These are phyloP conservation scores for Myathropa florea DNA, from an alignment of 2,888 invertebrate species.

Conservation along the genomic window DNA sequence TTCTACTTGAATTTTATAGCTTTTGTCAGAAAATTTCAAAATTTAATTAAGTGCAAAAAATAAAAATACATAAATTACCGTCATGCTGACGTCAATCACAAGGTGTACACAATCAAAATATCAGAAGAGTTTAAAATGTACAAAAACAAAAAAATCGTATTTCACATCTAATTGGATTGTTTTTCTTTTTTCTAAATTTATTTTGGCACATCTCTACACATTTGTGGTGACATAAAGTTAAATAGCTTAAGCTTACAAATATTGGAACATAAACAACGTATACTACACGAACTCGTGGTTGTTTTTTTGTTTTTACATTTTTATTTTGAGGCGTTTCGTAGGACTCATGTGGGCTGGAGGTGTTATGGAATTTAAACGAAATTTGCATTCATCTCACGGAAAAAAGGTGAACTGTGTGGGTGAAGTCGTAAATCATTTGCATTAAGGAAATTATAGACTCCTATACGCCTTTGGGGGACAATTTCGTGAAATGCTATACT, in stretches of 20 bases:
- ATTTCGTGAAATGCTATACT: neutral
- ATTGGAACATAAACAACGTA: conserved; percentile 14
- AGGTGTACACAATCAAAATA: conserved; percentile 8
- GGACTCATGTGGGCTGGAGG: neutral
- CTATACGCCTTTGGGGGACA: neutral
- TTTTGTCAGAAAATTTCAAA: neutral
- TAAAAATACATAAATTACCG: conserved; percentile 41
- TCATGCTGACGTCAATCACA: conserved; percentile 50
- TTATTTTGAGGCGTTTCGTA: neutral
- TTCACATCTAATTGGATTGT: neutral
- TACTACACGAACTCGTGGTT: neutral
- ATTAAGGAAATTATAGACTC: neutral
- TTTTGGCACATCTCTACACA: conserved; percentile 66
- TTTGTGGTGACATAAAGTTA: neutral
- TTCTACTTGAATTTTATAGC: neutral
- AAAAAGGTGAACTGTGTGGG: neutral
- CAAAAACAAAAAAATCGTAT: neutral
- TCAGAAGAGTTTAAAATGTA: conserved; percentile 8
- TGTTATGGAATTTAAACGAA: neutral
- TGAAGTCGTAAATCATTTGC: neutral
- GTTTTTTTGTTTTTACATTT: neutral
- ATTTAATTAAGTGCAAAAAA: neutral
- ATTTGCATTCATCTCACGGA: neutral
- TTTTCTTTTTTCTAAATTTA: conserved; percentile 32
- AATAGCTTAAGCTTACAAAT: neutral